Percentiles rank a stretch among this genome's conserved stretches.
Evolutionary conservation across 2,888 invertebrate genomes (phyloP).

Genomic region (Pseudococcus longispinus): DNA sequence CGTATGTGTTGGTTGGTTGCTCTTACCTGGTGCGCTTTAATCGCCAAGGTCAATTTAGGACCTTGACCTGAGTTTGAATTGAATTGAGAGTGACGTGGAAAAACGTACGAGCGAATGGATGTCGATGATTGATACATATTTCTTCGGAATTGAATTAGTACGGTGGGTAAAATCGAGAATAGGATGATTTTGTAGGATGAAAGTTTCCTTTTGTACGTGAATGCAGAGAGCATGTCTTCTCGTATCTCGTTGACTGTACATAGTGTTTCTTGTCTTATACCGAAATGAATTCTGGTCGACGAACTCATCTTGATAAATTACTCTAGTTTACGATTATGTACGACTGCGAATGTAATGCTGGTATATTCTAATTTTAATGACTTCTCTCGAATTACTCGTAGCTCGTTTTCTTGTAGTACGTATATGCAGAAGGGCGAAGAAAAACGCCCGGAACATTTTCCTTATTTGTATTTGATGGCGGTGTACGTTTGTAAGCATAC

Average conservation of each 20-base stretch:
- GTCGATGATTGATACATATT: too few species aligned
- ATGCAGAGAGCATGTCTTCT: too few species aligned
- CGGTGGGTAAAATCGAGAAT: background rate
- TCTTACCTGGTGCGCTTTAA: background rate
- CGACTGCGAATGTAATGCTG: background rate
- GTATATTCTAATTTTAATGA: background rate
- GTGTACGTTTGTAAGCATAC: too few species aligned
- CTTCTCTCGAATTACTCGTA: background rate
- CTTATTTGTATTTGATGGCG: background rate
- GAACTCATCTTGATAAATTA: background rate
- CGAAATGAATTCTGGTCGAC: background rate
- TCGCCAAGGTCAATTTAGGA: background rate
- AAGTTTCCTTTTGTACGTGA: background rate
- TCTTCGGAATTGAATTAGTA: too few species aligned
- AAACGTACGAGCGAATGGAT: background rate
- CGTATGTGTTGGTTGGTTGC: too few species aligned
- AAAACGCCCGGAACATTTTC: background rate
- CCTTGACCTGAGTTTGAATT: background rate
- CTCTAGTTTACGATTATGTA: background rate
- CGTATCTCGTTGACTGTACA: too few species aligned
- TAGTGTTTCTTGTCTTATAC: background rate
- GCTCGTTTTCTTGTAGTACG: background rate
- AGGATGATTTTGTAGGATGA: background rate
- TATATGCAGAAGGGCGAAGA: background rate
- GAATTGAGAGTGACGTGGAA: background rate